These are phyloP conservation scores for Huso huso DNA, from an alignment of 2,797 vertebrate species.

Conservation along the genomic window DNA sequence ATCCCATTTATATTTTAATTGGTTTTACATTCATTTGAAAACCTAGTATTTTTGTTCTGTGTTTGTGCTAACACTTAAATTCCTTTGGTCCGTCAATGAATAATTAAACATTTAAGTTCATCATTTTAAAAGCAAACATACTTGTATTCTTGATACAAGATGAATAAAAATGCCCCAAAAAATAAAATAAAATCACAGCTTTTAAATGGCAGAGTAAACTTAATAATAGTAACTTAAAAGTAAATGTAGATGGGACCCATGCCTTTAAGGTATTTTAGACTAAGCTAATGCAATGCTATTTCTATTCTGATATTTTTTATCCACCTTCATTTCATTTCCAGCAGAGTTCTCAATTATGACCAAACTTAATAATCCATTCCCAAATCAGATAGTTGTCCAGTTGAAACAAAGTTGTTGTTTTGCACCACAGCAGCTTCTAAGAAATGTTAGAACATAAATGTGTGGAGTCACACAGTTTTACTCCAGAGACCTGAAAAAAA, in stretches of 20 bases:
- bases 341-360: no score
- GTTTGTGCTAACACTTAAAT: conserved; percentile 56
- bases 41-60: conserved; percentile 57
- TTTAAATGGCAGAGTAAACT: conserved; percentile 1
- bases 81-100: conserved; percentile 80
- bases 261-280: conserved; percentile 50
- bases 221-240: conserved; percentile 13
- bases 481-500: not conserved
- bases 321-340: no score
- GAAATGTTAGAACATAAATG: not conserved
- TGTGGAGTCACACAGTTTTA: not conserved
- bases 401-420: not conserved
- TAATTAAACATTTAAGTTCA: conserved; percentile 37
- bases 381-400: no score
- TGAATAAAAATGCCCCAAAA: conserved; percentile 65
- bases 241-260: conserved; percentile 46
- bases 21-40: conserved; percentile 68
- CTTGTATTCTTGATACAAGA: conserved; percentile 82
- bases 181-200: conserved; percentile 15
- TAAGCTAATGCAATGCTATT: conserved; percentile 36
- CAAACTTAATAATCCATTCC: no score
- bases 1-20: conserved; percentile 77
- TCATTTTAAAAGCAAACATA: conserved; percentile 81
- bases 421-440: not conserved
- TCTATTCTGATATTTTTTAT: not conserved